Evolutionary conservation across 2,888 invertebrate genomes (phyloP).

Genomic region (Desoria tigrina): DNA sequence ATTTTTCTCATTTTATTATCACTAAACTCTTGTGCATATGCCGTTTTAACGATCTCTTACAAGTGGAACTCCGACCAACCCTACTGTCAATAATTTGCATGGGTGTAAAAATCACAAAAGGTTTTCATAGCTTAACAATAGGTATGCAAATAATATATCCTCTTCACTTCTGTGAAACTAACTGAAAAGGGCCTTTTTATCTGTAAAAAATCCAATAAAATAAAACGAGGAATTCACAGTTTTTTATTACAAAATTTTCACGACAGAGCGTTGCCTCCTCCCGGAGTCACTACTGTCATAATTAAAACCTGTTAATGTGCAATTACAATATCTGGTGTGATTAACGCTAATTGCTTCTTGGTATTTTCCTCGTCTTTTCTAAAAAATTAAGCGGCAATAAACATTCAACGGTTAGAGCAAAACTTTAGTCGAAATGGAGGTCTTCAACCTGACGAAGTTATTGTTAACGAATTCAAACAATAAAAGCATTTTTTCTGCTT

Average conservation of each 20-base stretch:
- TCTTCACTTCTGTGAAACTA: too few species aligned
- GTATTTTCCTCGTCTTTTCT: conserved; percentile 1
- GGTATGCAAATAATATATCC: too few species aligned
- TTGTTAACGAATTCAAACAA: not conserved
- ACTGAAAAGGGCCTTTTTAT: too few species aligned
- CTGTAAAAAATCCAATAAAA: too few species aligned
- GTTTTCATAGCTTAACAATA: too few species aligned
- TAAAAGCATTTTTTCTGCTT: too few species aligned
- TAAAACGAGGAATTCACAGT: too few species aligned
- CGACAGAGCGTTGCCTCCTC: conserved; percentile 2
- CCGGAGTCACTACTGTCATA: conserved; percentile 6
- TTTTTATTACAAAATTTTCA: too few species aligned
- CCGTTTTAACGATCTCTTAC: not conserved
- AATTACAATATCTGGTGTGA: conserved; percentile 16
- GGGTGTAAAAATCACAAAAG: not conserved
- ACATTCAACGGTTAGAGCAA: conserved; percentile 12
- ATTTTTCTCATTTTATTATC: not conserved
- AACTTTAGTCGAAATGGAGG: not conserved
- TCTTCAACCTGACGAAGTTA: conserved; percentile 15
- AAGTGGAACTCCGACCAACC: not conserved
- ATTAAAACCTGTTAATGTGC: conserved; percentile 12
- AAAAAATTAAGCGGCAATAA: conserved; percentile 15
- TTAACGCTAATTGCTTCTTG: conserved; percentile 24
- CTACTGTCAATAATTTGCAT: conserved; percentile 18
- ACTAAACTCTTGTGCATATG: not conserved